Conservation (phyloP, 2,888 invertebrate species). For the Mythimna albipuncta region DNA sequence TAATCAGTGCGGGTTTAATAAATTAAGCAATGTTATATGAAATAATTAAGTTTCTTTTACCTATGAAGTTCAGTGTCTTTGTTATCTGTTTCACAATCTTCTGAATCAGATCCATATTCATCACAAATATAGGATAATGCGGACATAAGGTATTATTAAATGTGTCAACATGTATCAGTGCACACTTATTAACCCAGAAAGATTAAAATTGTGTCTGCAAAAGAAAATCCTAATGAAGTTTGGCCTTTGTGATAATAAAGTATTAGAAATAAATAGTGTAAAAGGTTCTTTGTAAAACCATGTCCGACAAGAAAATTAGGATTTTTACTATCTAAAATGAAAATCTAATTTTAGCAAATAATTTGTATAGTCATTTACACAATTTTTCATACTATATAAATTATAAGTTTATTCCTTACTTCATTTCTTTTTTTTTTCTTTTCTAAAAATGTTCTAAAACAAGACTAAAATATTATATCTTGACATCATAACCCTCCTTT, state of each 20-base stretch:
- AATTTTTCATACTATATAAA: too few relatives aligned
- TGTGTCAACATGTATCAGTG: conserved; percentile 9
- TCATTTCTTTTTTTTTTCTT: too few relatives aligned
- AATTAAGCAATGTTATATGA: neutral
- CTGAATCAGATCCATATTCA: conserved; percentile 82
- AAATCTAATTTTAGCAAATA: too few relatives aligned
- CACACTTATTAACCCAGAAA: neutral
- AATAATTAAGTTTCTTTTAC: conserved; percentile 34
- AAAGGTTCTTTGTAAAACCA: neutral
- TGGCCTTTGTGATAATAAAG: neutral
- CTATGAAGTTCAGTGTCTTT: conserved; percentile 38
- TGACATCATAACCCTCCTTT: neutral
- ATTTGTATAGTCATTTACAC: too few relatives aligned
- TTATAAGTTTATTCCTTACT: too few relatives aligned
- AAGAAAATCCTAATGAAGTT: neutral
- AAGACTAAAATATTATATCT: neutral
- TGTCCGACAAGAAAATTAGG: neutral
- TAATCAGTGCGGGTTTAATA: too few relatives aligned
- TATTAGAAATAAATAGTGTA: neutral
- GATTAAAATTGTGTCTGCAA: too few relatives aligned
- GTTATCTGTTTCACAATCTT: conserved; percentile 71
- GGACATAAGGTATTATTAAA: conserved; percentile 76
- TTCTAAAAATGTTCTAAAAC: too few relatives aligned
- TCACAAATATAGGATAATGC: conserved; percentile 79
- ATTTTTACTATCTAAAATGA: too few relatives aligned